Evolutionary conservation across 2,888 invertebrate species (phyloP).

Genomic region (Agriotes lineatus): DNA sequence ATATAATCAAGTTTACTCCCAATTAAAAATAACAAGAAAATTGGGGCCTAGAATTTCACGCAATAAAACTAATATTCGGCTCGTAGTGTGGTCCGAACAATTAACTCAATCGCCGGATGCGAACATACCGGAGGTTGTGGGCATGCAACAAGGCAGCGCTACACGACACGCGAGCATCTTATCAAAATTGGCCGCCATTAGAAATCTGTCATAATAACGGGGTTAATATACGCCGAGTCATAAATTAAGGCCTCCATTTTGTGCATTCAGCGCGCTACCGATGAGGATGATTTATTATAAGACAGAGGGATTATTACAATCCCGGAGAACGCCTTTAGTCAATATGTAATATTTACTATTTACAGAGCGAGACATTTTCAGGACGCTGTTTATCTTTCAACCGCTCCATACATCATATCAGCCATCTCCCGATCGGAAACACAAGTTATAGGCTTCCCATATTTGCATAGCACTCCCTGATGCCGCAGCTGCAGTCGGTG

Average conservation of each 20-base stretch:
- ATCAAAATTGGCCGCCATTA: slow-evolving; percentile 21
- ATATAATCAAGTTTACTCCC: slow-evolving; percentile 4
- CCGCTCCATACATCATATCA: slow-evolving; percentile 30
- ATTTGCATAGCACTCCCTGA: slow-evolving; percentile 31
- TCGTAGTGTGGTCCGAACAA: slow-evolving; percentile 25
- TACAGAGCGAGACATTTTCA: slow-evolving; percentile 28
- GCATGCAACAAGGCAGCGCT: slow-evolving; percentile 7
- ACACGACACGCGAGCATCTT: slow-evolving; percentile 19
- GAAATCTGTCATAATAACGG: slow-evolving; percentile 22
- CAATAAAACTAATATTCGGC: not conserved
- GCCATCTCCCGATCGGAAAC: slow-evolving; percentile 23
- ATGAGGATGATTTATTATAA: slow-evolving; percentile 30
- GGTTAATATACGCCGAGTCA: slow-evolving; percentile 19
- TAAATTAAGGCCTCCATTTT: slow-evolving; percentile 24
- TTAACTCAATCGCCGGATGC: slow-evolving; percentile 11
- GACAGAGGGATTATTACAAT: slow-evolving; percentile 23
- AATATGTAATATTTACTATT: slow-evolving; percentile 30
- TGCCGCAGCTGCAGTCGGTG: slow-evolving; percentile 8
- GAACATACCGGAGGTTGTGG: not conserved
- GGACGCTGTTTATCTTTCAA: slow-evolving; percentile 31
- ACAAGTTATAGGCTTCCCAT: slow-evolving; percentile 16
- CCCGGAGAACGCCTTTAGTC: slow-evolving; percentile 25
- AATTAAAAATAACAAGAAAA: slow-evolving; percentile 19
- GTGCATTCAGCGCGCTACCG: slow-evolving; percentile 24
- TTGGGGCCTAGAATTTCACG: not conserved